Percentiles rank a stretch among this genome's conserved stretches.
These are phyloP conservation scores for Platichthys stellatus DNA, from an alignment of 2,113 vertebrate species.

Conservation along the genomic window DNA sequence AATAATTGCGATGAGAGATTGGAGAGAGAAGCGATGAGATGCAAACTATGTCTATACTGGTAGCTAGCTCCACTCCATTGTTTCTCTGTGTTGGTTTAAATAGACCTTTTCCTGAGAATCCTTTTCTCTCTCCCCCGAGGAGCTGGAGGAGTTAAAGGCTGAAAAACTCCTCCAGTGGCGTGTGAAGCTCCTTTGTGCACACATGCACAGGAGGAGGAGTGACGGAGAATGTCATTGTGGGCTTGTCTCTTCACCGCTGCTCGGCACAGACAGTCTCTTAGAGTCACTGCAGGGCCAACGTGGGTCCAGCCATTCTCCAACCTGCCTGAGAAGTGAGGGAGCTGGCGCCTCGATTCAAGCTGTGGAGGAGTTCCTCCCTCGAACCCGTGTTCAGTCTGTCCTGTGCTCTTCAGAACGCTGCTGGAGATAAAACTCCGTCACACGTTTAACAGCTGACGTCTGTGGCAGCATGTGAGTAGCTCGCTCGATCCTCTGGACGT, in stretches of 20 bases:
- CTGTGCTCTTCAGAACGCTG: conserved; percentile 2
- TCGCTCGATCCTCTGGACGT: not conserved
- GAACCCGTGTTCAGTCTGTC: conserved; percentile 8
- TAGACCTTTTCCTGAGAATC: not conserved
- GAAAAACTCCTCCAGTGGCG: conserved; percentile 40
- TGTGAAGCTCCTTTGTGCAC: conserved; percentile 70
- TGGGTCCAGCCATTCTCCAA: conserved; percentile 9
- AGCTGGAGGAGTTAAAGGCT: conserved; percentile 66
- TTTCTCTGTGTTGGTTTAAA: not conserved
- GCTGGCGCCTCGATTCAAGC: not conserved
- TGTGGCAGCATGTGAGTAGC: conserved; percentile 62
- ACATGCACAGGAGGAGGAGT: conserved; percentile 57
- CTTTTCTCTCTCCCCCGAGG: conserved; percentile 28
- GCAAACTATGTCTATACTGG: no score
- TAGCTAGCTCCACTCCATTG: not conserved
- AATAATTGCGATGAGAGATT: not conserved
- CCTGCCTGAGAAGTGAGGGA: not conserved
- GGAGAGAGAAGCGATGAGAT: not conserved
- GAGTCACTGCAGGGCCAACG: conserved; percentile 2
- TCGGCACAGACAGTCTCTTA: conserved; percentile 31
- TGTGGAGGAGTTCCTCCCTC: conserved; percentile 14
- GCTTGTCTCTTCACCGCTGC: conserved; percentile 46
- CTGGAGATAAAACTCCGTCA: conserved; percentile 31
- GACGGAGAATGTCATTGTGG: conserved; percentile 68
- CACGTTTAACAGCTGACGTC: conserved; percentile 39